These are phyloP conservation scores for Crambe crambe DNA, from an alignment of 37 sponge, comb jelly and placozoan species.

Conservation along the genomic window DNA sequence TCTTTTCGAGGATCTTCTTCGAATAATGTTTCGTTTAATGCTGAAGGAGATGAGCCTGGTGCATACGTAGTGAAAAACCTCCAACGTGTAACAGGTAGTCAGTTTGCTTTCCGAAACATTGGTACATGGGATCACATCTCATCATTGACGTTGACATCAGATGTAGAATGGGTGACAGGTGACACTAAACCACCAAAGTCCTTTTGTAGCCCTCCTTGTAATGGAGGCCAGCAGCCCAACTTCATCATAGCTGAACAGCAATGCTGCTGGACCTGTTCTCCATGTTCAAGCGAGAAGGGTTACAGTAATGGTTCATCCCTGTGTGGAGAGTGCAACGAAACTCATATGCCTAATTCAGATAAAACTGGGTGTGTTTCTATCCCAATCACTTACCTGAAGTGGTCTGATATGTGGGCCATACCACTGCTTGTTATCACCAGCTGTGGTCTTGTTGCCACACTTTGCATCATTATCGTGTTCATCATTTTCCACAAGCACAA, in stretches of 20 bases:
- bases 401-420: conserved; percentile 22
- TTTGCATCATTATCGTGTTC: conserved; percentile 35
- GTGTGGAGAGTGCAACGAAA: conserved; percentile 50
- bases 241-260: neutral
- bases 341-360: conserved; percentile 41
- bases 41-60: conserved; percentile 31
- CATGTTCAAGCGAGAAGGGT: conserved; percentile 38
- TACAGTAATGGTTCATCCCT: conserved; percentile 29
- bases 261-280: conserved; percentile 71
- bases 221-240: conserved; percentile 40
- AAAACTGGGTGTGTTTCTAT: conserved; percentile 42
- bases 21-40: conserved; percentile 41
- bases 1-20: conserved; percentile 17
- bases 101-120: conserved; percentile 8
- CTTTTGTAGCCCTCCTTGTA: conserved; percentile 43
- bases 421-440: conserved; percentile 41
- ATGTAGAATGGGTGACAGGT: conserved; percentile 35
- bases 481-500: conserved; percentile 29
- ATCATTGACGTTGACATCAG: conserved; percentile 32
- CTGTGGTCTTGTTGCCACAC: conserved; percentile 37
- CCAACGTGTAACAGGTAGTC: neutral
- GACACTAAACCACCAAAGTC: conserved; percentile 1
- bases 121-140: conserved; percentile 16
- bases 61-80: conserved; percentile 53
- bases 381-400: conserved; percentile 25